phyloP scores from a whole-genome alignment of 1,140 invertebrate genomes.

The Anastrepha ludens region DNA sequence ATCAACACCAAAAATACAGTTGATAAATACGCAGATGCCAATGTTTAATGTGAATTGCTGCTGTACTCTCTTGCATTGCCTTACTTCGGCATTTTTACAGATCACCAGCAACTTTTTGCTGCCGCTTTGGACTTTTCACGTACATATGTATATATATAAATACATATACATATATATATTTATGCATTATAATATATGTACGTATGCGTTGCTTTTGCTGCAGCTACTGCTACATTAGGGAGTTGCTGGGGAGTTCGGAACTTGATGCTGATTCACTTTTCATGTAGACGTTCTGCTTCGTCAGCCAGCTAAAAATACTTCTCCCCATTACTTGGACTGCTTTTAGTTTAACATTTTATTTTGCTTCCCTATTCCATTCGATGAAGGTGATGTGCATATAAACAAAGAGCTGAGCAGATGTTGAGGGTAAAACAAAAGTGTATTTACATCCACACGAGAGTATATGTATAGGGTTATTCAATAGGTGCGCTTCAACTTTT shows the following conservation, averaged over 20 bases:
- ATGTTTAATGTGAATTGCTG: neutral
- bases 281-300: neutral
- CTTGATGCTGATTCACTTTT: neutral
- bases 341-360: neutral
- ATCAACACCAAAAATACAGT: neutral
- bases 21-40: neutral
- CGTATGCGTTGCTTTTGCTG: too few species aligned
- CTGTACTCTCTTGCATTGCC: neutral
- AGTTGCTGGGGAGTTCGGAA: neutral
- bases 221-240: neutral
- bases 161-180: too few species aligned
- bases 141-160: too few species aligned
- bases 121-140: too few species aligned
- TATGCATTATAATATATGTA: too few species aligned
- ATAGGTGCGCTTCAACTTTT: too few species aligned
- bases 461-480: too few species aligned
- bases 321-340: neutral
- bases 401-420: conserved; percentile 1
- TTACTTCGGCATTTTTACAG: neutral
- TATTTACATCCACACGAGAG: too few species aligned
- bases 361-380: neutral
- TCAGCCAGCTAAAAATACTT: neutral
- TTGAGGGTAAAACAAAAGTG: neutral
- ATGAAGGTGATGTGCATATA: neutral
- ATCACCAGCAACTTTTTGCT: too few species aligned